phyloP scores from a whole-genome alignment of 2,888 invertebrate genomes.

The Cremastinae sp. region DNA sequence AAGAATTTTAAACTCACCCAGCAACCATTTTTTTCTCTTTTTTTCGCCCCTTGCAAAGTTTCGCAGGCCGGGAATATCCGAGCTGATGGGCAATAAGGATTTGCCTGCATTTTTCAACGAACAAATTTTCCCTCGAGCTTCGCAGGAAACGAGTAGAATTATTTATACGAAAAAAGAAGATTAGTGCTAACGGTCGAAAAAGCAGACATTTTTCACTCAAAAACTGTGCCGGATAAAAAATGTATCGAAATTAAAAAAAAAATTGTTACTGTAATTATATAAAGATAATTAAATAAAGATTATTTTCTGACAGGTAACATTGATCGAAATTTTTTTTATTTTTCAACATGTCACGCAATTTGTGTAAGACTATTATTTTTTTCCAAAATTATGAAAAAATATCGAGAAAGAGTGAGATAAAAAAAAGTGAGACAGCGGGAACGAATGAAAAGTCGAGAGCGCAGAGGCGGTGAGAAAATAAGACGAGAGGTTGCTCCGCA shows the following conservation, averaged over 20 bases:
- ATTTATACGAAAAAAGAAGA: constrained; percentile 19
- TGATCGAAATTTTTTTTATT: no score
- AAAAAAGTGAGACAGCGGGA: constrained; percentile 51
- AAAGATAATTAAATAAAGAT: background rate
- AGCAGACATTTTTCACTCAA: background rate
- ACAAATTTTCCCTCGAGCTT: constrained; percentile 46
- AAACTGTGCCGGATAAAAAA: background rate
- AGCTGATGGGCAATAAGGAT: constrained; percentile 38
- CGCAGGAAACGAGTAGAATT: constrained; percentile 22
- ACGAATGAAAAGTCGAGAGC: constrained; percentile 73
- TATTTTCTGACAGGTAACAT: background rate
- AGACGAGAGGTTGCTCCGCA: constrained; percentile 39
- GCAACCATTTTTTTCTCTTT: constrained; percentile 13
- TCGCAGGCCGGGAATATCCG: constrained; percentile 24
- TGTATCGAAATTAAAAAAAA: background rate
- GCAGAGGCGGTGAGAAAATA: constrained; percentile 53
- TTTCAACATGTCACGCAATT: no score
- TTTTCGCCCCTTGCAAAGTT: constrained; percentile 25
- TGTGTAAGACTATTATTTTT: constrained; percentile 11
- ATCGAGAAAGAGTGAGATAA: constrained; percentile 1
- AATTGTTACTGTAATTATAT: background rate
- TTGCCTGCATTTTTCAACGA: constrained; percentile 55
- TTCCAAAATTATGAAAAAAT: background rate
- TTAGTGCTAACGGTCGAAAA: background rate
- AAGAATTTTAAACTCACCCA: constrained; percentile 29